These are phyloP conservation scores for Xenus cinereus DNA, from an alignment of 2,113 vertebrate species.

Conservation along the genomic window DNA sequence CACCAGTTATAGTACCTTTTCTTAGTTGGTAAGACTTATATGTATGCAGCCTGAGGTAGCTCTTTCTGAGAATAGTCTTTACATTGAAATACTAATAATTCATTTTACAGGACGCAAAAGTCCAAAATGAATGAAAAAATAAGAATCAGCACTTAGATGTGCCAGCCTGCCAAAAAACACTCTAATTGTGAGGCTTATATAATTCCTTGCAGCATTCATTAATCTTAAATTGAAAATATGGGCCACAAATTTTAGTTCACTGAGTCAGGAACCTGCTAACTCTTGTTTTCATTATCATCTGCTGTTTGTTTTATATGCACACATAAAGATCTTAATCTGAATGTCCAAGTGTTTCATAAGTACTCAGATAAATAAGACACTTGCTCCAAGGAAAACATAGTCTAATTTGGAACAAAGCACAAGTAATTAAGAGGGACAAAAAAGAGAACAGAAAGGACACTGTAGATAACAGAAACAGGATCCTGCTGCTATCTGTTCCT, in stretches of 20 bases:
- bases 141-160: neutral
- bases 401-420: neutral
- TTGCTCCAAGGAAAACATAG: neutral
- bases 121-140: neutral
- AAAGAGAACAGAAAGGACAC: neutral
- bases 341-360: neutral
- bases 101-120: neutral
- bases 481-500: neutral
- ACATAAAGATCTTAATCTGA: neutral
- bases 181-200: neutral
- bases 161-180: neutral
- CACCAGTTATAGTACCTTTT: neutral
- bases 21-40: neutral
- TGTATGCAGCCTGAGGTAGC: rapidly evolving
- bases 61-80: neutral
- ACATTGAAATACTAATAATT: neutral
- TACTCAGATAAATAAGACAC: neutral
- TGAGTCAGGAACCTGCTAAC: neutral
- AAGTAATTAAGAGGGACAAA: neutral
- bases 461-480: neutral
- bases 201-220: neutral
- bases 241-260: neutral
- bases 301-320: neutral
- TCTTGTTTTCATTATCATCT: neutral
- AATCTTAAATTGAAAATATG: neutral